Percentiles rank a stretch among this genome's conserved stretches.
phyloP scores from a whole-genome alignment of 2,797 vertebrate species.

The Sebastes itinus region DNA sequence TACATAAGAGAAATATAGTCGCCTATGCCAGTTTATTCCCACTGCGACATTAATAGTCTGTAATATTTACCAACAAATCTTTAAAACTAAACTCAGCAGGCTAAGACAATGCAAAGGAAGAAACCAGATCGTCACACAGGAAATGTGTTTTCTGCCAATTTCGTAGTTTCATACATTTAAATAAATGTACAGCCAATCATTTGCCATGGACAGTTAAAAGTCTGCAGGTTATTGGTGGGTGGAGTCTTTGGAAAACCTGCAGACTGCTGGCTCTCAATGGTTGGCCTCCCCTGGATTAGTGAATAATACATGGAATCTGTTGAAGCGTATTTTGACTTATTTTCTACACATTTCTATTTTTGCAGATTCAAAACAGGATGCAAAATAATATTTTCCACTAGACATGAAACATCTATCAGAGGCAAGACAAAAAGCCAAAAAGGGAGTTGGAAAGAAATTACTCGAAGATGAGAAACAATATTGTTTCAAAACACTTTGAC shows the following conservation, averaged over 20 bases:
- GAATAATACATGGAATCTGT: background rate
- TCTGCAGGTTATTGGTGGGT: background rate
- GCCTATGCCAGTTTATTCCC: background rate
- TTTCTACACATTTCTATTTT: background rate
- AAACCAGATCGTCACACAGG: background rate
- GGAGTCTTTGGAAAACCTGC: background rate
- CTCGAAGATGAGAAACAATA: background rate
- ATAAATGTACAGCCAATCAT: background rate
- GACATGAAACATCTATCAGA: background rate
- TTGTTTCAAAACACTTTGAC: background rate
- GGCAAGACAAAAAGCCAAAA: background rate
- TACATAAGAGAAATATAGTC: background rate
- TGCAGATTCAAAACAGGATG: background rate
- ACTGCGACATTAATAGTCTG: background rate
- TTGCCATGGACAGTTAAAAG: background rate
- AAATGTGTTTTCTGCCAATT: background rate
- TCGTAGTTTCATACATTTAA: background rate
- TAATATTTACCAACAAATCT: background rate
- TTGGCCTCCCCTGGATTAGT: background rate
- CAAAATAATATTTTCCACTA: background rate
- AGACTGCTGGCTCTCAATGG: background rate
- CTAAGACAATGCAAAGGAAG: background rate
- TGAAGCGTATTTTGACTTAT: no score
- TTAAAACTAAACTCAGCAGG: background rate
- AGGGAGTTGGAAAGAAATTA: background rate